Conservation (phyloP, 2,113 vertebrate genomes). For the Actenoides hombroni region DNA sequence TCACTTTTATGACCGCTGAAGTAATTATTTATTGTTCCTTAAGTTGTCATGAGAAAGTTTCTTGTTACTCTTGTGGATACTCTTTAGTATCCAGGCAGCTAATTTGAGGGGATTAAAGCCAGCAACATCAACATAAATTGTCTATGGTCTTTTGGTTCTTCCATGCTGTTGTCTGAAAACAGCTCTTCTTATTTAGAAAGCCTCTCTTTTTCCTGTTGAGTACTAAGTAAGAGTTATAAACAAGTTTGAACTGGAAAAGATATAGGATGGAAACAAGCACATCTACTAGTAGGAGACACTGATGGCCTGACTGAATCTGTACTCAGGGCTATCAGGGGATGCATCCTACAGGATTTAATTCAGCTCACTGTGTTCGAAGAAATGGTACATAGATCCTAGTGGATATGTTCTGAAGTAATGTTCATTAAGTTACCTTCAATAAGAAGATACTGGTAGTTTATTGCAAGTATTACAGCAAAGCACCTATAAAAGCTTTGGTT, state of each 20-base stretch:
- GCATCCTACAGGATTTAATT: not conserved
- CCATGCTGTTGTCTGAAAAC: not conserved
- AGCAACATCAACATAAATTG: not conserved
- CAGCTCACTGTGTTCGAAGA: not conserved
- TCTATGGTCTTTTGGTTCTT: not conserved
- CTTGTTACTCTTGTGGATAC: not conserved
- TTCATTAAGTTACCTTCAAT: not conserved
- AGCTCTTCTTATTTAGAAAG: not conserved
- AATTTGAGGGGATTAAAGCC: not conserved
- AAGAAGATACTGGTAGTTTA: not conserved
- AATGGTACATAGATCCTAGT: not conserved
- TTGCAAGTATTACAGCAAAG: not conserved
- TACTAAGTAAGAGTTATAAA: not conserved
- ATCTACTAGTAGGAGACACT: not conserved
- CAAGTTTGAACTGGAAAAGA: not conserved
- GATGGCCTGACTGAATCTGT: not conserved
- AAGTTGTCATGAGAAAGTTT: not conserved
- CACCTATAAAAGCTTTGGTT: not conserved
- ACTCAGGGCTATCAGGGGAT: not conserved
- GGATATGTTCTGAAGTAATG: not conserved
- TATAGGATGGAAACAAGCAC: not conserved
- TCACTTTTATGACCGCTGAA: not conserved
- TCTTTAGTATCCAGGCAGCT: not conserved
- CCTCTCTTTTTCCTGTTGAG: not conserved
- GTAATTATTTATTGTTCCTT: conserved; percentile 18